Percentiles rank a stretch among this genome's conserved stretches.
Conservation (phyloP, 2,888 invertebrate species). For the Beris chalybata region DNA sequence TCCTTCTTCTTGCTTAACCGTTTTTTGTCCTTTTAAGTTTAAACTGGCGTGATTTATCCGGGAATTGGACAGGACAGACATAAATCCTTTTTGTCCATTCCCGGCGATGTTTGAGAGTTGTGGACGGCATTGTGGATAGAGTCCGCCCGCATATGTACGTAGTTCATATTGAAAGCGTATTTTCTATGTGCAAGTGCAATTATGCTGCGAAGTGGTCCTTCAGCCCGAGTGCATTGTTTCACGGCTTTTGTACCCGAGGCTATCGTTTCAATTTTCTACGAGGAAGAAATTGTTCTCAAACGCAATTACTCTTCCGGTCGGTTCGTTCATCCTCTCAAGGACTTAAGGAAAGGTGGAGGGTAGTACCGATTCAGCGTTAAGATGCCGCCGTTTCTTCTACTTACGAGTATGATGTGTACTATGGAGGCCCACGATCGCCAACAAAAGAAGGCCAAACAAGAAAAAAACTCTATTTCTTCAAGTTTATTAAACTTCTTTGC, state of each 20-base stretch:
- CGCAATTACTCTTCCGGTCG: conserved; percentile 23
- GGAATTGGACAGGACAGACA: conserved; percentile 2
- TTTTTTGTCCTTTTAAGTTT: conserved; percentile 16
- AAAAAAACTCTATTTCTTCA: conserved; percentile 8
- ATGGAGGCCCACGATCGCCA: not conserved
- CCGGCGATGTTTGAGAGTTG: not conserved
- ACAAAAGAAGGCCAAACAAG: conserved; percentile 8
- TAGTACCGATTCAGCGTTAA: no score
- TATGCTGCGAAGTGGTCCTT: conserved; percentile 27
- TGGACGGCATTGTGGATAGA: conserved; percentile 8
- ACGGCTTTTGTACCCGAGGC: conserved; percentile 19
- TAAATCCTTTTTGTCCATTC: conserved; percentile 18
- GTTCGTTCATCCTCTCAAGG: no score
- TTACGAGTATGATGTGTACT: no score
- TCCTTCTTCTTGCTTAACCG: conserved; percentile 11
- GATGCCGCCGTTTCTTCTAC: no score
- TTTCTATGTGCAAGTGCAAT: conserved; percentile 29
- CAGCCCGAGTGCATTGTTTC: conserved; percentile 32
- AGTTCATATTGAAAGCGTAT: conserved; percentile 17
- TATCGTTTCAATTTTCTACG: conserved; percentile 29
- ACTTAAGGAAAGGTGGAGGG: no score
- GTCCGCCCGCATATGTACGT: conserved; percentile 11
- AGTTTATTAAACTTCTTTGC: conserved; percentile 18
- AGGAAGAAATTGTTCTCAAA: conserved; percentile 26
- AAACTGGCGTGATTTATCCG: conserved; percentile 3